Evolutionary conservation across 2,113 vertebrate genomes (phyloP).

Genomic region (Electrona antarctica): DNA sequence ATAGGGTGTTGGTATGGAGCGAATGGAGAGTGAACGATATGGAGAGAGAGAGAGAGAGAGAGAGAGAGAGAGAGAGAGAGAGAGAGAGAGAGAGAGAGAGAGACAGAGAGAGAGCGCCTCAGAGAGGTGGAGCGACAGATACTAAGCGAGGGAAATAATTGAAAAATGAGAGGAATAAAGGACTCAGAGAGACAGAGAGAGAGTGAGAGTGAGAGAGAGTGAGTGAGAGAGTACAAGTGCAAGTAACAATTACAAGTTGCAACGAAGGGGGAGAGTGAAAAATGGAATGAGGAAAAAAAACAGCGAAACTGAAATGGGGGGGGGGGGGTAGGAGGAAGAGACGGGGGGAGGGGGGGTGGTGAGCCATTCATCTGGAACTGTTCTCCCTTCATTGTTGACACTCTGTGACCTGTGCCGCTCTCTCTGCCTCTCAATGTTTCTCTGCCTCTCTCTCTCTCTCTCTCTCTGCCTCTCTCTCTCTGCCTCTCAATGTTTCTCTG

Average conservation of each 20-base stretch:
- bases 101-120: neutral
- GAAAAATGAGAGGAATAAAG: too few species aligned
- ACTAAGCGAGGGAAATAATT: neutral
- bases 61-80: conserved; percentile 34
- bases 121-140: neutral
- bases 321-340: neutral
- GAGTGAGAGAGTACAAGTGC: neutral
- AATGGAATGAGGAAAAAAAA: neutral
- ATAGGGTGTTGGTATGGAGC: too few species aligned
- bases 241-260: too few species aligned
- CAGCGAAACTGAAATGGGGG: neutral
- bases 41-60: neutral
- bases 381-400: conserved; percentile 74
- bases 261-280: neutral
- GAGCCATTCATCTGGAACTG: conserved; percentile 71
- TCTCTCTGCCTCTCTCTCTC: too few species aligned
- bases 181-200: conserved; percentile 13
- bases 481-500: too few species aligned
- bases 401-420: conserved; percentile 66
- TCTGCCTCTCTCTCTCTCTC: neutral
- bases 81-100: conserved; percentile 21
- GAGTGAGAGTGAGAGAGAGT: neutral
- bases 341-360: conserved; percentile 39
- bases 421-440: too few species aligned
- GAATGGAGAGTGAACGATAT: neutral